Evolutionary conservation across 2,797 vertebrate genomes (phyloP).

Genomic region (Neosilurus hyrtlii): DNA sequence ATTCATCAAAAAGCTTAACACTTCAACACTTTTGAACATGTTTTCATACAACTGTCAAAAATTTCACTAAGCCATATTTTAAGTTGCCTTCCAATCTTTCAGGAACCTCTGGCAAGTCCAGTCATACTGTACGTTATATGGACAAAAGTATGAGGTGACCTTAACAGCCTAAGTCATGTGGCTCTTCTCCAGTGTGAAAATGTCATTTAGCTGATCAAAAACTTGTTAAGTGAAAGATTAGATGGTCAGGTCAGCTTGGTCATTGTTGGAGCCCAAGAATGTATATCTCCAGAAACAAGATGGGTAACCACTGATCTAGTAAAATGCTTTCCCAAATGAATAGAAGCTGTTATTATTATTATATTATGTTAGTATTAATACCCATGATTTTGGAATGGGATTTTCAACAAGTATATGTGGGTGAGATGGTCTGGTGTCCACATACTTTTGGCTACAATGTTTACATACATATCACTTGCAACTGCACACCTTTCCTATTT

Average conservation of each 20-base stretch:
- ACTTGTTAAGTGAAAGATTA: too few species aligned
- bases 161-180: neutral
- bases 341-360: neutral
- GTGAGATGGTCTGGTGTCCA: slow-evolving; percentile 2
- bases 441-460: neutral
- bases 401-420: neutral
- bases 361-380: neutral
- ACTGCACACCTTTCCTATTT: neutral
- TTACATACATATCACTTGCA: neutral
- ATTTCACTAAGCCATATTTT: neutral
- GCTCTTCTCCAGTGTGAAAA: neutral
- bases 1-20: neutral
- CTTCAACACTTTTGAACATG: neutral
- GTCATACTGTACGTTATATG: neutral
- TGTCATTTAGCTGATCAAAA: too few species aligned
- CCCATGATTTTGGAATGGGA: neutral
- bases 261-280: too few species aligned
- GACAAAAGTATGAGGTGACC: neutral
- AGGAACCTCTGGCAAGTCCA: neutral
- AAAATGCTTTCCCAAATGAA: neutral
- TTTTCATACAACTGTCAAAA: neutral
- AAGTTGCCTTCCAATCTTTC: neutral
- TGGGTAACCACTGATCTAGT: too few species aligned
- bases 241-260: too few species aligned
- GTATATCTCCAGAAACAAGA: too few species aligned